Evolutionary conservation across 2,797 vertebrate genomes (phyloP).

Genomic region (Pogoniulus pusillus): DNA sequence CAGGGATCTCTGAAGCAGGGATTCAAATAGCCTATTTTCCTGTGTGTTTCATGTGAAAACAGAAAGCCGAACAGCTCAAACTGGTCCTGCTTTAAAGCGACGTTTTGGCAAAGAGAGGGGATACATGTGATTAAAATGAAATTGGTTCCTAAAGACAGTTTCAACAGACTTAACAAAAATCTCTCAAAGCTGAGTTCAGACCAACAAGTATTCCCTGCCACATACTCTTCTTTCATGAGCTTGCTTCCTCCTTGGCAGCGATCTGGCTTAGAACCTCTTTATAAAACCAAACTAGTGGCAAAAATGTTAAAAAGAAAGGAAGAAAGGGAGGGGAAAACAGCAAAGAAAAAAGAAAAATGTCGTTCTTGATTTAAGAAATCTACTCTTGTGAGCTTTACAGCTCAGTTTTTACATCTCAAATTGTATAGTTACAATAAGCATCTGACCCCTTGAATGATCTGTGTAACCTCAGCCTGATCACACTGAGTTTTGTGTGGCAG

Average conservation of each 20-base stretch:
- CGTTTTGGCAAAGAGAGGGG: neutral
- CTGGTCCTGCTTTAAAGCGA: constrained; percentile 10
- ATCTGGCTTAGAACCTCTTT: neutral
- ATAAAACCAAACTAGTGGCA: neutral
- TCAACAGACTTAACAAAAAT: neutral
- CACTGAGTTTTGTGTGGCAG: neutral
- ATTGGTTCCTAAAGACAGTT: neutral
- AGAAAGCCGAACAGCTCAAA: neutral
- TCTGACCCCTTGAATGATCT: neutral
- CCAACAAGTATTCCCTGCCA: neutral
- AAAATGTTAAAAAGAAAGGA: neutral
- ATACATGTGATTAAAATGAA: constrained; percentile 1
- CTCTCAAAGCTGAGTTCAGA: neutral
- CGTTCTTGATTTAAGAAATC: neutral
- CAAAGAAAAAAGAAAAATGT: neutral
- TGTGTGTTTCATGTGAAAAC: neutral
- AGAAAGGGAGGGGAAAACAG: neutral
- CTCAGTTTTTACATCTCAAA: neutral
- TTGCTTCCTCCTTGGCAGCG: neutral
- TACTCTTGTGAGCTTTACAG: neutral
- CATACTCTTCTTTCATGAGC: neutral
- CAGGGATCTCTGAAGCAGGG: neutral
- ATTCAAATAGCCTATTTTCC: neutral
- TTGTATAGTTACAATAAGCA: neutral
- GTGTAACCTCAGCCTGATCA: neutral